Conservation (phyloP, 2,113 vertebrate genomes). For the Halichoerus grypus region DNA sequence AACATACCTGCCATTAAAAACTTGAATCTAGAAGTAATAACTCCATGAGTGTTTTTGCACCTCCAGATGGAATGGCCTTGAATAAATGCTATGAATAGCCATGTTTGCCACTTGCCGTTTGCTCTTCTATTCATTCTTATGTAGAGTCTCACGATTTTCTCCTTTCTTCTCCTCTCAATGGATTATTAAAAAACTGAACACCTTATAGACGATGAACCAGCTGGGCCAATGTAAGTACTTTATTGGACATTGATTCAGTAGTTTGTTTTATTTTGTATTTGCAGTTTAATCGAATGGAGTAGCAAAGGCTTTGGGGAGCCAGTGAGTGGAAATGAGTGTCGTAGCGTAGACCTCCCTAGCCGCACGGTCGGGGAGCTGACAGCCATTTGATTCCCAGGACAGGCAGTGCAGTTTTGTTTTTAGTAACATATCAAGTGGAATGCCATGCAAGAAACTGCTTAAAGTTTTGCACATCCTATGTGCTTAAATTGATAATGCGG, state of each 20-base stretch:
- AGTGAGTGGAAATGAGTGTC: not conserved
- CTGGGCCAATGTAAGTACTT: constrained; percentile 95
- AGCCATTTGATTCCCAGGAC: constrained; percentile 43
- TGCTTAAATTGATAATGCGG: not conserved
- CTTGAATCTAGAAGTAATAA: constrained; percentile 84
- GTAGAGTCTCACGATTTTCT: constrained; percentile 78
- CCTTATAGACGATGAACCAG: constrained; percentile 96
- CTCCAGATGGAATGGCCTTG: constrained; percentile 88
- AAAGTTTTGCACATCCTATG: not conserved
- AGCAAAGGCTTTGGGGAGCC: not conserved
- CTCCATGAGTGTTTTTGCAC: constrained; percentile 89
- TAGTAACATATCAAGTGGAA: not conserved
- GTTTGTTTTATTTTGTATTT: constrained; percentile 25
- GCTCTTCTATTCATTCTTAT: rapidly evolving
- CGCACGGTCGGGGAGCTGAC: not conserved
- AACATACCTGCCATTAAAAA: constrained; percentile 89
- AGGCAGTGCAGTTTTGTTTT: not conserved
- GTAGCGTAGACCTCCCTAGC: not conserved
- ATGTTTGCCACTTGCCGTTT: constrained; percentile 78
- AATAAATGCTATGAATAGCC: constrained; percentile 84
- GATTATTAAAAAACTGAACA: constrained; percentile 65
- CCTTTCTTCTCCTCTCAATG: constrained; percentile 80
- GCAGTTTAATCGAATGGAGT: not conserved
- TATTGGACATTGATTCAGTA: not conserved
- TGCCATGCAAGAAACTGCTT: not conserved